A percentile compares a stretch with the other conserved stretches of the same genome.
phyloP scores from a whole-genome alignment of 2,888 invertebrate species.

The Gerris lacustris region DNA sequence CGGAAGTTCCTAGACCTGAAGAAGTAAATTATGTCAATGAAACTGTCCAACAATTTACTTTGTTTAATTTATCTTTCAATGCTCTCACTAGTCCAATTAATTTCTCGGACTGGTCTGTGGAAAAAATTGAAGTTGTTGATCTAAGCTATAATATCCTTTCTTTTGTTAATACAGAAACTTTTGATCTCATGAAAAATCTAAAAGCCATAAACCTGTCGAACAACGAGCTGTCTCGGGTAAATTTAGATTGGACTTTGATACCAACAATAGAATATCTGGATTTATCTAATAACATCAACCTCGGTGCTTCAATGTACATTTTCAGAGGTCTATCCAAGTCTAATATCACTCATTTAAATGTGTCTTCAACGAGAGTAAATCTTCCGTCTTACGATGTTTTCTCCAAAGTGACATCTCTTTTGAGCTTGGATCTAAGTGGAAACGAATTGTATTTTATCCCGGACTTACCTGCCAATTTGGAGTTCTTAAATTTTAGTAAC shows the following conservation, averaged over 20 bases:
- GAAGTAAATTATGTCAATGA: background rate
- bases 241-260: constrained; percentile 10
- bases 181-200: constrained; percentile 13
- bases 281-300: constrained; percentile 21
- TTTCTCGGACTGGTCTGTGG: background rate
- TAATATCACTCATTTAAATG: background rate
- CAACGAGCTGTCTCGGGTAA: constrained; percentile 15
- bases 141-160: constrained; percentile 18
- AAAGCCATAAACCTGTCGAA: constrained; percentile 20
- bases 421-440: constrained; percentile 17
- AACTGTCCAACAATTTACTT: background rate
- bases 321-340: background rate
- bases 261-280: constrained; percentile 18
- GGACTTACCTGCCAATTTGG: constrained; percentile 16
- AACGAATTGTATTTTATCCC: constrained; percentile 20
- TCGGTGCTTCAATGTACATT: background rate
- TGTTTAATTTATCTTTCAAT: background rate
- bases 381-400: background rate
- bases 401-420: background rate
- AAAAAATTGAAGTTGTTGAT: constrained; percentile 14
- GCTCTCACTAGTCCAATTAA: background rate
- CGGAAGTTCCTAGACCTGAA: background rate
- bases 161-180: constrained; percentile 12
- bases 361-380: background rate
- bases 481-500: constrained; percentile 18